Percentiles rank a stretch among this genome's conserved stretches.
Evolutionary conservation across 2,797 vertebrate genomes (phyloP).

Genomic region (Argya squamiceps): DNA sequence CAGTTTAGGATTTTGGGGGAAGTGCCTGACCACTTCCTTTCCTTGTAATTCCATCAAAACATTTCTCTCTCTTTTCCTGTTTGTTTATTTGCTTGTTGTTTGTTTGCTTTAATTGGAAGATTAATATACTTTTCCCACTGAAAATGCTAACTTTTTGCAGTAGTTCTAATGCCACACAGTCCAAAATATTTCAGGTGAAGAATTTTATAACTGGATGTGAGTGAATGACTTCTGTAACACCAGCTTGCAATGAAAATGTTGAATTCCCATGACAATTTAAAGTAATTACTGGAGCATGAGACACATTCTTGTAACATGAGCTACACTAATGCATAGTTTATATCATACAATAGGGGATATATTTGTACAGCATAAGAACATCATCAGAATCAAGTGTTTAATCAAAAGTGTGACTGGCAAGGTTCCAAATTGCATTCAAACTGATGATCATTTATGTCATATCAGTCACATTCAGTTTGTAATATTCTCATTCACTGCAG

Average conservation of each 20-base stretch:
- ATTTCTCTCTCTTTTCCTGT: background rate
- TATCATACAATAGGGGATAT: background rate
- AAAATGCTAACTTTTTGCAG: background rate
- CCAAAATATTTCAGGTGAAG: background rate
- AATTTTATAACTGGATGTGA: background rate
- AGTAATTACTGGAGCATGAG: background rate
- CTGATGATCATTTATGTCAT: background rate
- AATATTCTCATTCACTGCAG: background rate
- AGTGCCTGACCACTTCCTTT: background rate
- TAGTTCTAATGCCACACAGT: background rate
- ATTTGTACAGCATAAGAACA: background rate
- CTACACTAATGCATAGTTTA: background rate
- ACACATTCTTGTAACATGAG: background rate
- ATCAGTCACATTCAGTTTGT: background rate
- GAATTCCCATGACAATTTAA: background rate
- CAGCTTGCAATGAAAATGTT: background rate
- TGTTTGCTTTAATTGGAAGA: background rate
- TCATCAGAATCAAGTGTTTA: background rate
- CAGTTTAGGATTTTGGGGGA: background rate
- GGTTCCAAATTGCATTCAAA: background rate
- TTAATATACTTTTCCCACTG: background rate
- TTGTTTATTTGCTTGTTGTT: background rate
- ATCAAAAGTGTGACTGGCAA: background rate
- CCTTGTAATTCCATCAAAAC: background rate
- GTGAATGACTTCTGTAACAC: background rate